Percentiles rank a stretch among this genome's conserved stretches.
phyloP scores from a whole-genome alignment of 2,113 vertebrate genomes.

The Oriolus oriolus region DNA sequence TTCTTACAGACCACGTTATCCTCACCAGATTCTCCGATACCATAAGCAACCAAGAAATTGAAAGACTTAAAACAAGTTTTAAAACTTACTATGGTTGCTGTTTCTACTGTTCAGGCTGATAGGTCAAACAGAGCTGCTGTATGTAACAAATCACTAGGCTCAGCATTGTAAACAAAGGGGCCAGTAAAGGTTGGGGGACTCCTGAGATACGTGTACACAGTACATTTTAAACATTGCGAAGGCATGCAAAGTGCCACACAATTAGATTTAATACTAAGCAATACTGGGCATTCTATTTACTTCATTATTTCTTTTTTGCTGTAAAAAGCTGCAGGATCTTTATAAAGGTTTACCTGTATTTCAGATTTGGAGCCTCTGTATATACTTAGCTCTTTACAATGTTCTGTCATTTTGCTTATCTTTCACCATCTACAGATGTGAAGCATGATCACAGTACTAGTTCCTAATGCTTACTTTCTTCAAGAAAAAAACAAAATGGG shows the following conservation, averaged over 20 bases:
- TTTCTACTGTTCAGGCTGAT: not conserved
- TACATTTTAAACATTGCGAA: not conserved
- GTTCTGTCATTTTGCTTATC: not conserved
- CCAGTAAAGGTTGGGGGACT: not conserved
- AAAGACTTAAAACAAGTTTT: not conserved
- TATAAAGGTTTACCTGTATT: not conserved
- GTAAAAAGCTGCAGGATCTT: not conserved
- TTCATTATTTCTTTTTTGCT: not conserved
- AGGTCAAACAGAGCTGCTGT: not conserved
- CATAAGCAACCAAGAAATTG: not conserved
- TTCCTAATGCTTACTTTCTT: not conserved
- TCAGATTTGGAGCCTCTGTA: not conserved
- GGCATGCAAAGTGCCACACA: not conserved
- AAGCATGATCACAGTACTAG: not conserved
- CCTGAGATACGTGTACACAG: not conserved
- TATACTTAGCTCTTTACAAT: not conserved
- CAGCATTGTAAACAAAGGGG: not conserved
- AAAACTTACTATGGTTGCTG: not conserved
- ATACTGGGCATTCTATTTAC: not conserved
- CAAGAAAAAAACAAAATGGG: not conserved
- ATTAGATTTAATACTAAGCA: not conserved
- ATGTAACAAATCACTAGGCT: not conserved
- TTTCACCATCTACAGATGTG: not conserved
- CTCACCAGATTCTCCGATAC: not conserved
- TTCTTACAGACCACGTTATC: not conserved